Base-by-base conservation (phyloP, 2,797 vertebrate species). In the Cyprinodon diabolis region DNA sequence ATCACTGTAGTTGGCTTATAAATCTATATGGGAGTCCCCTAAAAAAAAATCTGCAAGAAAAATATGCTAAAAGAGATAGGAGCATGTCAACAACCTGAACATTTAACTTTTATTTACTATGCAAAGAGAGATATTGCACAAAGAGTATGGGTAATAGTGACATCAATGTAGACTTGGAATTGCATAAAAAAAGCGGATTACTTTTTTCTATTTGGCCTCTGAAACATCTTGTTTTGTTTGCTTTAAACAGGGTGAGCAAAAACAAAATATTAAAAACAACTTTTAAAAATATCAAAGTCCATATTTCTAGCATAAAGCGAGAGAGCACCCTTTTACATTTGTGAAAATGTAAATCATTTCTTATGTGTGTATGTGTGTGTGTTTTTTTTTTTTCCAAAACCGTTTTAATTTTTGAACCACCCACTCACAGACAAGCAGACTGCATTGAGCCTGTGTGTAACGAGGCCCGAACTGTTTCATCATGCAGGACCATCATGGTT, bases 41-140 rank as follows among this genome's bases (percentile, higher is more conserved):
- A 43, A 43, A 43, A 43, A 43, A 89, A 90, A 58, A 88, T 91
- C 94, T 83, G 93, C 90, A 93, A 95, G 84, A 89, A 92, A 91
- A 90, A 91, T 93, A 95, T 92, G 93, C 90, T 93, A 94, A 91
- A 94, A 90, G 94, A 95, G 89, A 89, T 94, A 92, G 91, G 90
- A 97, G 97, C 97, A 98, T 97, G 97, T 95, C 93, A 86, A 93
- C 84, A 92, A 90, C 76, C 89, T 77, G 83, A 94, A 94, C 91
- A 92, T 92, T 90, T 92, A 93, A 94, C 93, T 96, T 96, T 96
- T 95, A 95, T 97, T 96, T 95, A 97, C 97, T 99, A 98, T 99
- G 97, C 97, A 99, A 98, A 96, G 92, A 94, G 94, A 95, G 93
- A 93, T 95, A 95, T 95, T 96, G 96, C 96, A 97, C 97, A 97